A percentile compares a stretch with the other conserved stretches of the same genome.
These are phyloP conservation scores for Andricus curvator DNA, from an alignment of 2,888 invertebrate species.

Conservation along the genomic window DNA sequence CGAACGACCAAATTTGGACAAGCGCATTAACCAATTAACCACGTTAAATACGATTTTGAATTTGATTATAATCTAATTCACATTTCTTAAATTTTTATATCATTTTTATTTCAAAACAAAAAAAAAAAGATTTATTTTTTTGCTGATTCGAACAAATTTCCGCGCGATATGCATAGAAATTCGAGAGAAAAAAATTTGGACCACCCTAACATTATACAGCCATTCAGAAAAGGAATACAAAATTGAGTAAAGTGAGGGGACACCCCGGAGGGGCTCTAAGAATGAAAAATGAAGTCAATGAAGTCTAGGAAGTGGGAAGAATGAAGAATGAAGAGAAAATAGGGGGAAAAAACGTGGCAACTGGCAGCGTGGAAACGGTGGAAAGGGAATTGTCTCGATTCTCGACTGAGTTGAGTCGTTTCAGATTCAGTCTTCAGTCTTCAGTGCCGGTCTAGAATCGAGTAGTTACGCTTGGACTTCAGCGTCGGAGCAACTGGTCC, in stretches of 20 bases:
- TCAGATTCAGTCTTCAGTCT: conserved; percentile 41
- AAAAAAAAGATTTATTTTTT: too few species aligned
- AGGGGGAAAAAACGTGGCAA: conserved; percentile 45
- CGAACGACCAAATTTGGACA: too few species aligned
- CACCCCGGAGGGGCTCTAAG: neutral
- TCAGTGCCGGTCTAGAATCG: conserved; percentile 59
- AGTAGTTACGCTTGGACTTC: conserved; percentile 68
- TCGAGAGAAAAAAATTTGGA: too few species aligned
- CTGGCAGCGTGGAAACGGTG: conserved; percentile 46
- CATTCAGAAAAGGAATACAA: neutral
- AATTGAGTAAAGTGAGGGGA: neutral
- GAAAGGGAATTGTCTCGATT: conserved; percentile 46
- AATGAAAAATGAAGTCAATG: neutral
- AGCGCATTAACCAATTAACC: too few species aligned
- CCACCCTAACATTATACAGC: too few species aligned
- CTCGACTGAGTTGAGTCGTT: conserved; percentile 42
- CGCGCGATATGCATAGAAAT: too few species aligned
- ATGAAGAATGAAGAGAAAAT: conserved; percentile 30
- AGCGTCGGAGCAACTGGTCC: conserved; percentile 77
- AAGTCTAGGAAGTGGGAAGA: too few species aligned
- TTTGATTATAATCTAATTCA: too few species aligned
- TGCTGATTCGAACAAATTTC: too few species aligned
- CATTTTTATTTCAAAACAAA: too few species aligned
- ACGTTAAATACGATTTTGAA: too few species aligned
- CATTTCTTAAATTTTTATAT: too few species aligned